phyloP scores from a whole-genome alignment of 2,888 invertebrate genomes.

The Argyra leucocephala region DNA sequence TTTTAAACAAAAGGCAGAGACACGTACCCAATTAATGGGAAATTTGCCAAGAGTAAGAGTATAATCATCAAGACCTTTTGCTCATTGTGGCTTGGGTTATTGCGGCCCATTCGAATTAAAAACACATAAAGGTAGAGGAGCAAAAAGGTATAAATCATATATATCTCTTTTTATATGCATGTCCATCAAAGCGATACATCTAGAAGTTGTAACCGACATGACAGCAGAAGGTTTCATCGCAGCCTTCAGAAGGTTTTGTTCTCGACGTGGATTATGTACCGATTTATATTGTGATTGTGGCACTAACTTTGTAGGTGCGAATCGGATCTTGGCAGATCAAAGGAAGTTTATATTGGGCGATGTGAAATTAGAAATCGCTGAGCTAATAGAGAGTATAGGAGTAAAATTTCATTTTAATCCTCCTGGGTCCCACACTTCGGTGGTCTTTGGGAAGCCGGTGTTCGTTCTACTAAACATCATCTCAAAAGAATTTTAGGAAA shows the following conservation, averaged over 20 bases:
- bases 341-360: no score
- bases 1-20: neutral
- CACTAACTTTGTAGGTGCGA: no score
- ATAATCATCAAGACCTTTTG: constrained; percentile 13
- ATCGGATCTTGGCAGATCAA: no score
- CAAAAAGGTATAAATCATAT: constrained; percentile 23
- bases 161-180: constrained; percentile 25
- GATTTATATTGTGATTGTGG: no score
- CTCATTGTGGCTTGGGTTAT: constrained; percentile 19
- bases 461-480: no score
- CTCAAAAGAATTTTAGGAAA: no score
- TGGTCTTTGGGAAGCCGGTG: no score
- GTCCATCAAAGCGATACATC: constrained; percentile 11
- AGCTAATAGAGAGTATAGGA: no score
- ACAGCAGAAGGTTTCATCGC: constrained; percentile 25
- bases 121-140: constrained; percentile 16
- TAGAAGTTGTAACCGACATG: neutral
- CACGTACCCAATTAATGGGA: neutral
- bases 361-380: no score
- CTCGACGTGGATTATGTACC: no score
- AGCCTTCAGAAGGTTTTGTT: constrained; percentile 23
- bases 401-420: no score
- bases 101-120: constrained; percentile 20
- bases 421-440: no score
- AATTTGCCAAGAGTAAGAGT: neutral